Evolutionary conservation across 2,113 vertebrate genomes (phyloP), one percentile per base, ranked within the genome.

Genomic region (Ardeotis arabs): DNA sequence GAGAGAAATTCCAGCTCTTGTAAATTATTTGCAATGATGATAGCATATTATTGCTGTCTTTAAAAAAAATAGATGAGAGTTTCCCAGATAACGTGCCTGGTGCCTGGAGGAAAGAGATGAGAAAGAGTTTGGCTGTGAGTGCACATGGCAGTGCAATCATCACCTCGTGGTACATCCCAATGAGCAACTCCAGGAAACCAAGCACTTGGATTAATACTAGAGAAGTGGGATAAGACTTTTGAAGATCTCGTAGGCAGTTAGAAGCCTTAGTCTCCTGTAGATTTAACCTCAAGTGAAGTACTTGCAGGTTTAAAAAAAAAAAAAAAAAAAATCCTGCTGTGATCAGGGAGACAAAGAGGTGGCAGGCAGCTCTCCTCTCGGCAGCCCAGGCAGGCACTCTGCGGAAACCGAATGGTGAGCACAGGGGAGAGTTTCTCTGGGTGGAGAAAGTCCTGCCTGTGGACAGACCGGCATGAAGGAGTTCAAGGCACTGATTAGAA

Each of bases 111-210:
- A 78, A 56, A 64, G 44, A 52, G 9, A 12, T 28, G 49, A 67
- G 44, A 29, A 52, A 72, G 35, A 16, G 8, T 64, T 90, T 88
- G 29, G 6, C 49, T 33, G 25, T 27, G 59, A 58, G n/a, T 33
- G 25, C 18, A 16, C 12, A 18, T 15, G 37, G 55, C 0, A 0
- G 39, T 53, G 58, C 74, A 81, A 25, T 25, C 0, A 0, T 78
- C n/a, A 47, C 22, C 35, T 66, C 0, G 0, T 28, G 35, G 29
- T 15, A 50, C 15, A 20, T 37, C 55, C 37, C 2, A 0, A 69
- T 67, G 45, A 89, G 24, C 18, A 39, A 14, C 1, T 2, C 23
- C 28, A 69, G 55, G 70, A 73, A 93, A 62, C 14, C 22, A 31
- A 69, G 19, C 18, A 7, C 52, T 73, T 55, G 45, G 90, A 73